Percentiles rank a stretch among this genome's conserved stretches.
Conservation (phyloP, 2,797 vertebrate genomes). For the Chiloscyllium punctatum region DNA sequence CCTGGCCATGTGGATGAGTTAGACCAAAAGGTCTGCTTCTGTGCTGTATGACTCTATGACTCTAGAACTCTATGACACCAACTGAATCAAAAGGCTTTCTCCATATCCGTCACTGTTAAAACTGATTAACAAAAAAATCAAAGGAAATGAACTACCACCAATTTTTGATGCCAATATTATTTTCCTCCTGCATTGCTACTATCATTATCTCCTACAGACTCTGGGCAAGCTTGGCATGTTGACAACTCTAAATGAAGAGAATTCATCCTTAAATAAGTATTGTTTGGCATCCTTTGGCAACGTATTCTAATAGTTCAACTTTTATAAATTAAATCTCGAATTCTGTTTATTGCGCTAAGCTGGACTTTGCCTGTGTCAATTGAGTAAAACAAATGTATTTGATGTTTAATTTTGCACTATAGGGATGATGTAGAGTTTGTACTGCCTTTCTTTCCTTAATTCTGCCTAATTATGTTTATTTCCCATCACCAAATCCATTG, state of each 20-base stretch:
- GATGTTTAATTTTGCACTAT: background rate
- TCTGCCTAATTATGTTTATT: too few species aligned
- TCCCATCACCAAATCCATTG: too few species aligned
- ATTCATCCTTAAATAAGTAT: background rate
- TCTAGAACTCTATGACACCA: too few species aligned
- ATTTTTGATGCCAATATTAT: background rate
- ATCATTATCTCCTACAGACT: background rate
- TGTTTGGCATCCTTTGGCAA: too few species aligned
- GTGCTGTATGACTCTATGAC: too few species aligned
- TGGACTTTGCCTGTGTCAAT: background rate
- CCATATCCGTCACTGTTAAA: background rate
- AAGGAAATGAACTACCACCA: background rate
- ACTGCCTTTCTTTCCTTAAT: background rate
- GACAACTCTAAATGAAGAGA: background rate
- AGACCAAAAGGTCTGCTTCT: too few species aligned
- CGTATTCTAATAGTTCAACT: background rate
- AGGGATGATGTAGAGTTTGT: background rate
- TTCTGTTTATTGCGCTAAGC: background rate
- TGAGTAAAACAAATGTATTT: background rate
- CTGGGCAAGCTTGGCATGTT: background rate
- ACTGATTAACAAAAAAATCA: background rate
- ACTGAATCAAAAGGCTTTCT: background rate
- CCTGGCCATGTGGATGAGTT: too few species aligned
- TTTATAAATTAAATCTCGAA: background rate
- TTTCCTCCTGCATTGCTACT: background rate